Base-by-base conservation (phyloP, 2,113 vertebrate species). In the Callorhinus ursinus region DNA sequence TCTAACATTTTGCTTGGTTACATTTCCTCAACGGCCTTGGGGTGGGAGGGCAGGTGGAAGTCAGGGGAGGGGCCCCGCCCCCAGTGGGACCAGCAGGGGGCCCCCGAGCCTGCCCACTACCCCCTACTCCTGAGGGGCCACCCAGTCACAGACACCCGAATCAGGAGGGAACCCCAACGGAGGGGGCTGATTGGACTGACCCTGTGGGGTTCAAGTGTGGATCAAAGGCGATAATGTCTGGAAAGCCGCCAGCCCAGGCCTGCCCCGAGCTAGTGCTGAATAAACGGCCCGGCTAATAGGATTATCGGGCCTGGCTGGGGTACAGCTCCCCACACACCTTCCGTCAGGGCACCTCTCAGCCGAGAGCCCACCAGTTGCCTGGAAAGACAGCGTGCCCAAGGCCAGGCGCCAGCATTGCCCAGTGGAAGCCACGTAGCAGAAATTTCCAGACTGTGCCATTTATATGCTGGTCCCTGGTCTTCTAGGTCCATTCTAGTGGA, bases 211-310 rank as follows among this genome's bases (percentile, higher is more conserved):
- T 21, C 59, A 3, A 0, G 2, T 14, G 19, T 2, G 39, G n/a
- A 21, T 9, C 0, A 1, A n/a, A 24, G 3, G 76, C 18, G 2
- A 7, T n/a, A 1, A 7, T 1, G 2, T 33, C 46, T 33, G 0
- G 12, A 16, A 26, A 21, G 31, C 28, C 0, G 19, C 59, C 77
- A 1, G 84, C 7, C 36, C 28, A 0, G 59, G 65, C 65, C 46
- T 46, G 36, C 24, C 61, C 39, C 1, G 11, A 0, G 5, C 3
- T 5, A 42, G 28, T 6, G 0, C 18, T 0, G 3, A 1, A 5
- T n/a, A 1, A 4, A 15, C 18, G 0, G 3, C 36, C 0, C 2
- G 0, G 16, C 12, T 16, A 53, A 15, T 16, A 2, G 28, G 9
- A 12, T 15, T 5, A 1, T 4, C 21, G 12, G n/a, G 12, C 57